phyloP scores from a whole-genome alignment of 2,797 vertebrate species.

The Arrhamphus sclerolepis region DNA sequence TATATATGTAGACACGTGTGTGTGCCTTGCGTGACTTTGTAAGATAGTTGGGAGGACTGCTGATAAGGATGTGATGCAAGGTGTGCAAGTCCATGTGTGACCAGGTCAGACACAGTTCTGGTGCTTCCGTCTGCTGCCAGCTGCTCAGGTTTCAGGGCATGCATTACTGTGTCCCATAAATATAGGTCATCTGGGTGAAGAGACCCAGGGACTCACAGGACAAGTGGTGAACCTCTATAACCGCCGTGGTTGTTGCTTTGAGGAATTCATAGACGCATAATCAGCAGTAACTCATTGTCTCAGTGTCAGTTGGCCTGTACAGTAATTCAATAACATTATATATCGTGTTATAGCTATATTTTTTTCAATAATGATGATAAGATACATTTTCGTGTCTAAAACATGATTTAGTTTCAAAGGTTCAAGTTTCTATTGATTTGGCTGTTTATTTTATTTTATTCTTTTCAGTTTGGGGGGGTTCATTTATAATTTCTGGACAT shows the following conservation, averaged over 20 bases:
- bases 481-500: too few relatives aligned
- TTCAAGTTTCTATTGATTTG: too few relatives aligned
- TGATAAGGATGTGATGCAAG: conserved; percentile 68
- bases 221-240: conserved; percentile 39
- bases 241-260: conserved; percentile 13
- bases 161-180: conserved; percentile 54
- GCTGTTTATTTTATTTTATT: too few relatives aligned
- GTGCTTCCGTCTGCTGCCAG: conserved; percentile 54
- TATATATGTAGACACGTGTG: too few relatives aligned
- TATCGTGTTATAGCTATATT: too few relatives aligned
- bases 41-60: conserved; percentile 51
- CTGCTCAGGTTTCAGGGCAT: conserved; percentile 64
- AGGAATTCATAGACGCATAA: conserved; percentile 1
- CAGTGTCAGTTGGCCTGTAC: too few relatives aligned
- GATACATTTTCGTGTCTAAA: too few relatives aligned
- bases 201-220: conserved; percentile 40
- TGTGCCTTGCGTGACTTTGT: conserved; percentile 28
- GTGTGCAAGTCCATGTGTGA: conserved; percentile 65
- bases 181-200: conserved; percentile 76
- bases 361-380: too few relatives aligned
- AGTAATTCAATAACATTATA: too few relatives aligned
- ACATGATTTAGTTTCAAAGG: too few relatives aligned
- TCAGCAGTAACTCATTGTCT: too few relatives aligned
- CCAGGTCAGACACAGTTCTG: conserved; percentile 38
- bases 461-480: too few relatives aligned